Evolutionary conservation across 2,888 invertebrate species (phyloP), one percentile per base, ranked within the genome.

Genomic region (Meloe dianella): DNA sequence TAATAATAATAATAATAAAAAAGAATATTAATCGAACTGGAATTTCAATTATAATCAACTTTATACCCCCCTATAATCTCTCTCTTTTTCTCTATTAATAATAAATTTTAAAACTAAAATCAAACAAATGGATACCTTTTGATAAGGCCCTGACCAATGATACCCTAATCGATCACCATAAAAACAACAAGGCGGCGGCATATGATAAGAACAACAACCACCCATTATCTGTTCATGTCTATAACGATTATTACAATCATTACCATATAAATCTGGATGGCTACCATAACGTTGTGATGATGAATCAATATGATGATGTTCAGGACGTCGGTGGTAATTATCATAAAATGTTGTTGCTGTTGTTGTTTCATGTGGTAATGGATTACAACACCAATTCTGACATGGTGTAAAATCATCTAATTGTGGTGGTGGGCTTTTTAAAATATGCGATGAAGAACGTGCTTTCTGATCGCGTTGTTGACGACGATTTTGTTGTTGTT

Each of bases 401-500:
- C 82, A 83, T 12, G 76, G 71, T 35, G 74, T 71, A 67, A 79
- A 82, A 63, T 83, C 83, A 12, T 84, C 83, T 27, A 81, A 73
- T 59, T 80, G 75, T 5, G 82, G 80, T 2, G 83, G 82, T 6
- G 83, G 82, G 66, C 79, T 81, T 68, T 83, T 82, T 27, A 79
- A 72, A 9, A 88, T 85, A 78, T 89, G 82, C 30, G 89, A 87
- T 8, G 90, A 90, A 5, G 54, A 54, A 72, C 88, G 85, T 62
- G 89, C 87, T 80, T 90, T 90, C 62, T 88, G 88, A 78, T 91
- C 91, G 51, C 90, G 85, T 72, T 90, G 90, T 68, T 85, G 86
- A 47, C 89, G 85, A 47, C 78, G 66, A 64, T 72, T 75, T 17
- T 72, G 64, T n/a, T 71, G 71, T 20, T 68, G 67, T n/a, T 32